Evolutionary conservation across 2,888 invertebrate species (phyloP).

Genomic region (Parnassius glacialis): DNA sequence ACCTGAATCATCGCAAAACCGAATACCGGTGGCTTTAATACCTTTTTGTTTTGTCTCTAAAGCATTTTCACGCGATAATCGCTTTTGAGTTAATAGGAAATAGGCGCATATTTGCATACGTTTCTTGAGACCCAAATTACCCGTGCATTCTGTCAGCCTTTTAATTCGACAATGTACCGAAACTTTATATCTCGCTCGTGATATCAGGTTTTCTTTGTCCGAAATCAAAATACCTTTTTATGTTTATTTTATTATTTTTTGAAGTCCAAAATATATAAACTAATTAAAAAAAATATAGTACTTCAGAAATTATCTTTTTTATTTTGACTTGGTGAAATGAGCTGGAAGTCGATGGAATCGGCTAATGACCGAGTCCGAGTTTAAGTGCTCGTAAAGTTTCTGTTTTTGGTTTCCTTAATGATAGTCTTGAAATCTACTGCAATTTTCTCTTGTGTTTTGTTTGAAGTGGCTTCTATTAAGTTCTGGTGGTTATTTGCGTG

Average conservation of each 20-base stretch:
- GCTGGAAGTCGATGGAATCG: no score
- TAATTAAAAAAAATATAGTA: no score
- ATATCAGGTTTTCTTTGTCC: slow-evolving; percentile 22
- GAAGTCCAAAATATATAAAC: neutral
- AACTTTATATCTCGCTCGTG: slow-evolving; percentile 17
- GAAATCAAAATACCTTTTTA: slow-evolving; percentile 20
- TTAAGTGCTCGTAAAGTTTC: no score
- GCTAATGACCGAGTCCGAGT: no score
- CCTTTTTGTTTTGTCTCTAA: slow-evolving; percentile 10
- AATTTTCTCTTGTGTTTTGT: no score
- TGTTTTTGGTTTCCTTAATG: no score
- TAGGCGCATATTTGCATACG: neutral
- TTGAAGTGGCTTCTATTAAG: no score
- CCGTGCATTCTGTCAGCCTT: slow-evolving; percentile 2
- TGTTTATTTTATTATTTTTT: neutral
- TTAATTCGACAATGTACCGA: slow-evolving; percentile 15
- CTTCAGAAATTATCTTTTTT: no score
- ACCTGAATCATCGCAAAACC: slow-evolving; percentile 13
- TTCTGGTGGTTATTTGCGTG: no score
- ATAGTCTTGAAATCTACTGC: no score
- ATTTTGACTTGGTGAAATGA: no score
- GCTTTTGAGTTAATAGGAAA: neutral
- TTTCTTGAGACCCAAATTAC: neutral
- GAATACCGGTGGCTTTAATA: slow-evolving; percentile 20
- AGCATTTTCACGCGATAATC: neutral